phyloP scores from a whole-genome alignment of 2,888 invertebrate genomes.

The Aleiodes leptofemur region DNA sequence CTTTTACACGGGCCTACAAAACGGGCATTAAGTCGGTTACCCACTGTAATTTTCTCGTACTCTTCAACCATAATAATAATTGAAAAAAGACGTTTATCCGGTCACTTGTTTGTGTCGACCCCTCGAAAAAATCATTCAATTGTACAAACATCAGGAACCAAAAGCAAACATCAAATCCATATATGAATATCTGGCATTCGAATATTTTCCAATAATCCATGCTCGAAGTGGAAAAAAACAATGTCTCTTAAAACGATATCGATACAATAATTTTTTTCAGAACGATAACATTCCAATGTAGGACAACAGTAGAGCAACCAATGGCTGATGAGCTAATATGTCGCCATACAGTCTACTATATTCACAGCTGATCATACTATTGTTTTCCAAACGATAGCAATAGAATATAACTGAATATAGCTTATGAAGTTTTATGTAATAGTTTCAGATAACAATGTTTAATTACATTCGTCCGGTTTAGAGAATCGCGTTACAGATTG shows the following conservation, averaged over 20 bases:
- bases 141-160: too few species aligned
- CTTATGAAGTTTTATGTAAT: conserved; percentile 11
- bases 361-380: conserved; percentile 52
- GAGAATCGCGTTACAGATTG: conserved; percentile 18
- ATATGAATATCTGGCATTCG: too few species aligned
- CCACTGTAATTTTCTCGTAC: background rate
- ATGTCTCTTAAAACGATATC: too few species aligned
- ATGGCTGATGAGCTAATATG: conserved; percentile 33
- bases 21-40: background rate
- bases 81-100: background rate
- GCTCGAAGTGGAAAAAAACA: too few species aligned
- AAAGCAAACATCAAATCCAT: too few species aligned
- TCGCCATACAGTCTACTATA: conserved; percentile 52
- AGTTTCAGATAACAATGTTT: conserved; percentile 25
- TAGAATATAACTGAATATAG: conserved; percentile 15
- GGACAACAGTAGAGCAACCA: conserved; percentile 18
- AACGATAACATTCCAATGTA: conserved; percentile 20
- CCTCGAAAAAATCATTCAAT: too few species aligned
- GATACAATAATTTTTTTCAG: background rate
- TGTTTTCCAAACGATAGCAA: conserved; percentile 1
- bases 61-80: background rate
- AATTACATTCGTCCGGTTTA: conserved; percentile 39
- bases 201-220: too few species aligned
- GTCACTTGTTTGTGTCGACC: background rate
- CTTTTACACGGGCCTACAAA: conserved; percentile 20